Percentiles rank a stretch among this genome's conserved stretches.
phyloP scores from a whole-genome alignment of 2,797 vertebrate species.

The Myotis pilosus region DNA sequence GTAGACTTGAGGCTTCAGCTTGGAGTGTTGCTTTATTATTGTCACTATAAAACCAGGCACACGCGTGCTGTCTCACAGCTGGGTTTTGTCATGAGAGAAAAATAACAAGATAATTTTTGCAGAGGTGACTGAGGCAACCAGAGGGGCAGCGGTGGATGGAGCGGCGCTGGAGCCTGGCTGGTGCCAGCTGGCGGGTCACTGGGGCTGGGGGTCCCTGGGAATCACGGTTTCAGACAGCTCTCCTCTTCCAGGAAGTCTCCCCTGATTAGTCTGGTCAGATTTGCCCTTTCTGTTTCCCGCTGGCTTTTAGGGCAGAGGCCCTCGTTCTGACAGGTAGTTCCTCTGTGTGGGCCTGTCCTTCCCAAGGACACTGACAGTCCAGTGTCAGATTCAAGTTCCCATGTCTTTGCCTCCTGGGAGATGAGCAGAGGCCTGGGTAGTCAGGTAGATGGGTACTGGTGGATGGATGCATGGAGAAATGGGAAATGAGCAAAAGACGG shows the following conservation, averaged over 20 bases:
- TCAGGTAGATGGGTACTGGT: background rate
- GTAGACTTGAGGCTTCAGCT: background rate
- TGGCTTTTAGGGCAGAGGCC: background rate
- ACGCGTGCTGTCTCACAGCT: background rate
- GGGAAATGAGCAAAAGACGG: background rate
- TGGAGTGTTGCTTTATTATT: accelerated
- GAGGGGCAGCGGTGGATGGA: accelerated
- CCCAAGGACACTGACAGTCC: background rate
- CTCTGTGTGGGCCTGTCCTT: background rate
- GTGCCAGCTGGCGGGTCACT: background rate
- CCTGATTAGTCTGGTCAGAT: background rate
- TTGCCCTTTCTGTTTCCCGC: background rate
- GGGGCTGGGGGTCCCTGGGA: background rate
- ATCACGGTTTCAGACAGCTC: background rate
- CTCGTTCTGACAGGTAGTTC: background rate
- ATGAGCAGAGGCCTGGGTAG: background rate
- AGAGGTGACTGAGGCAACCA: background rate
- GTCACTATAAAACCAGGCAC: accelerated
- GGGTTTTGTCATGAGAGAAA: background rate
- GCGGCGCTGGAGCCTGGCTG: background rate
- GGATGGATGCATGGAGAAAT: accelerated
- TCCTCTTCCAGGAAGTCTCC: background rate
- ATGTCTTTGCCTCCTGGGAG: background rate
- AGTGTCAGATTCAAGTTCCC: background rate
- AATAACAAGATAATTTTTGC: background rate